phyloP scores from a whole-genome alignment of 1,140 invertebrate species.

The Drosophila malerkotliana region DNA sequence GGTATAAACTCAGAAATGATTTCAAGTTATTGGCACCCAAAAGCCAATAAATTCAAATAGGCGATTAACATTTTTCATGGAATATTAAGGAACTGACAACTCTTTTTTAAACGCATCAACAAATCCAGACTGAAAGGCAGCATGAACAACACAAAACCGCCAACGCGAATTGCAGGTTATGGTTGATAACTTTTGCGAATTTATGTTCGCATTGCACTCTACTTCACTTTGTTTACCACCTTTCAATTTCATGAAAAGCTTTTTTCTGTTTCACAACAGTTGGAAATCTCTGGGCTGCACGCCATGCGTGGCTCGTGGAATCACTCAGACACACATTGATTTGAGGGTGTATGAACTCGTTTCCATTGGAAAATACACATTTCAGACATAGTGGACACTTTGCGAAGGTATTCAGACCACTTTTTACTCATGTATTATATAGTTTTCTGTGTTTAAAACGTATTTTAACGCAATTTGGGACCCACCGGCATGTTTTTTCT shows the following conservation, averaged over 20 bases:
- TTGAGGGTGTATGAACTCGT: not conserved
- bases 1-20: too few species aligned
- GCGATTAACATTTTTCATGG: too few species aligned
- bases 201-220: not conserved
- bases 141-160: slow-evolving; percentile 27
- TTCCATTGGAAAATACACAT: slow-evolving; percentile 17
- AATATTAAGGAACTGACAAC: not conserved
- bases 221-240: too few species aligned
- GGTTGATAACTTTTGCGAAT: slow-evolving; percentile 5
- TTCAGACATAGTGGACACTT: slow-evolving; percentile 23
- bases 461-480: slow-evolving; percentile 70
- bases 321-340: slow-evolving; percentile 30
- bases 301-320: slow-evolving; percentile 58
- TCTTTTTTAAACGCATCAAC: slow-evolving; percentile 22
- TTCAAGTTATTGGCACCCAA: too few species aligned
- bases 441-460: slow-evolving; percentile 59
- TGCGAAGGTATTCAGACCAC: slow-evolving; percentile 1
- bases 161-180: slow-evolving; percentile 49
- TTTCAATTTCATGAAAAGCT: not conserved
- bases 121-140: slow-evolving; percentile 10
- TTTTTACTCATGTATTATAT: slow-evolving; percentile 24
- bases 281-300: slow-evolving; percentile 39
- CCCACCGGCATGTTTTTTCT: slow-evolving; percentile 84
- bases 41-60: too few species aligned
- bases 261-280: slow-evolving; percentile 61